Conservation (phyloP, 2,888 invertebrate species). For the Pachymerium ferrugineum region DNA sequence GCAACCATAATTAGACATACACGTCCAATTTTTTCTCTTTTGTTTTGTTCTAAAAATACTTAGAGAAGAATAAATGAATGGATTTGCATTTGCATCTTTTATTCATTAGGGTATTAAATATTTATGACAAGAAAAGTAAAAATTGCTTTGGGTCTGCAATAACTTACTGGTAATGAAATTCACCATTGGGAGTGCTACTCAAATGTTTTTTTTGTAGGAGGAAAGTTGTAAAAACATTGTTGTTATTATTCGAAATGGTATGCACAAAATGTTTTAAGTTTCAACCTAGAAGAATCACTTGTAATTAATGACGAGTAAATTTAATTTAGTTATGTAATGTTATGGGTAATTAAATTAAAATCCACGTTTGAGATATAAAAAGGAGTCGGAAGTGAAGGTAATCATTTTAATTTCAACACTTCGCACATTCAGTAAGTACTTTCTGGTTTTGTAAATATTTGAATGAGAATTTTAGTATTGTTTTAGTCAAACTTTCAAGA, state of each 20-base stretch:
- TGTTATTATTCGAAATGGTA: not conserved
- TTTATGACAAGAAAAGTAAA: not conserved
- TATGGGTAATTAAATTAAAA: no score
- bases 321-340: no score
- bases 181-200: not conserved
- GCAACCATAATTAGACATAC: slow-evolving; percentile 1
- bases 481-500: no score
- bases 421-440: no score
- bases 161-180: not conserved
- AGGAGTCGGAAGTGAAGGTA: no score
- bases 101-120: slow-evolving; percentile 17
- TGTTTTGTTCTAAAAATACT: slow-evolving; percentile 16
- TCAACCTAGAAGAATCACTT: no score
- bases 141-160: not conserved
- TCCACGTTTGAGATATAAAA: no score
- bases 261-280: no score
- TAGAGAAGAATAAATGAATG: not conserved
- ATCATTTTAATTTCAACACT: no score
- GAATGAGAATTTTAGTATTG: no score
- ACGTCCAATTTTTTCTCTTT: not conserved
- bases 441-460: no score
- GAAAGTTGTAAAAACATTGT: not conserved
- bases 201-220: not conserved
- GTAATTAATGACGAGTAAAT: no score
- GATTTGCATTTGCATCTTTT: slow-evolving; percentile 21